These are phyloP conservation scores for Mythimna albipuncta DNA, from an alignment of 2,888 invertebrate genomes.

Conservation along the genomic window DNA sequence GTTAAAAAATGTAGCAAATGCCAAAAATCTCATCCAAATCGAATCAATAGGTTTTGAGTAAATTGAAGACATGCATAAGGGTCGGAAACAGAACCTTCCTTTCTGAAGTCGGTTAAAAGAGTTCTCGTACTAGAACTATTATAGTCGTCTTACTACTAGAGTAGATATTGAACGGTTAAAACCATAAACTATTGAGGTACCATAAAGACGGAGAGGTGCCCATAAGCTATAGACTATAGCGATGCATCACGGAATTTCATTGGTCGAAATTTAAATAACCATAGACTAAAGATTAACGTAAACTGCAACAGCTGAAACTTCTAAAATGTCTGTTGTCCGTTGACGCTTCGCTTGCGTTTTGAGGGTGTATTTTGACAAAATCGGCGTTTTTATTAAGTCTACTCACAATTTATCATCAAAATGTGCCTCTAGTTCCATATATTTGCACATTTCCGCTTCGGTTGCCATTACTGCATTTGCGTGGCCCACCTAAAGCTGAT, in stretches of 20 bases:
- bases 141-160: no score
- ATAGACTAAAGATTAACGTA: slow-evolving; percentile 81
- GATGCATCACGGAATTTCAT: slow-evolving; percentile 64
- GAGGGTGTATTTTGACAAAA: slow-evolving; percentile 81
- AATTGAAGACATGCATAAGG: no score
- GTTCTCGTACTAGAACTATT: no score
- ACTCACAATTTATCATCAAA: slow-evolving; percentile 76
- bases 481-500: slow-evolving; percentile 70
- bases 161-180: slow-evolving; percentile 32
- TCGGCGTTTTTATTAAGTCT: slow-evolving; percentile 70
- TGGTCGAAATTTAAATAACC: slow-evolving; percentile 83
- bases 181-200: slow-evolving; percentile 10
- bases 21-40: no score
- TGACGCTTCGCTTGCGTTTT: slow-evolving; percentile 81
- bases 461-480: slow-evolving; percentile 73
- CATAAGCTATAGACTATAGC: slow-evolving; percentile 20
- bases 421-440: slow-evolving; percentile 74
- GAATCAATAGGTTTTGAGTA: no score
- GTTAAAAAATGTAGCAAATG: no score
- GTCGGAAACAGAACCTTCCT: neutral
- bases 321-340: slow-evolving; percentile 88
- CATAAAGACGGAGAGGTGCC: neutral
- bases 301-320: slow-evolving; percentile 88
- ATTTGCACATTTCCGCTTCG: slow-evolving; percentile 72
- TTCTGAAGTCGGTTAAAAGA: neutral